phyloP scores from a whole-genome alignment of 2,888 invertebrate species.

The Lycocerus yunnanus region DNA sequence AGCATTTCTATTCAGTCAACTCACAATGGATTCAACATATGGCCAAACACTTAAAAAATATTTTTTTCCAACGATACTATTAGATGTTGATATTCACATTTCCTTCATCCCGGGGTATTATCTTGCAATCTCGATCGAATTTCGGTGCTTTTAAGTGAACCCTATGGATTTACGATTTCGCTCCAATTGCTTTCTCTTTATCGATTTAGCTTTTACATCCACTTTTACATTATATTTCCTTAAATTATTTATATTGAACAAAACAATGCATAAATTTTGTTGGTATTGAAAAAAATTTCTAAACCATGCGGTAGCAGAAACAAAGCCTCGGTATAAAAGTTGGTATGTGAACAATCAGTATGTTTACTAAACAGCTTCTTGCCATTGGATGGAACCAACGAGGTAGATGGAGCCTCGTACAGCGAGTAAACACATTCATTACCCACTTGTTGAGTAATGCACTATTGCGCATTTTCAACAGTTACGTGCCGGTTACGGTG shows the following conservation, averaged over 20 bases:
- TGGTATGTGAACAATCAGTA: too few species aligned
- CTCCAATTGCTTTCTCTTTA: not conserved
- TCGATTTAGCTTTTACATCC: not conserved
- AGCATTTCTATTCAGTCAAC: slow-evolving; percentile 2
- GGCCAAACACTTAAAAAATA: not conserved
- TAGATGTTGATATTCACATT: not conserved
- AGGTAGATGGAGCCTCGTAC: too few species aligned
- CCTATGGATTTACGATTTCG: not conserved
- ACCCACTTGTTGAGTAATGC: too few species aligned
- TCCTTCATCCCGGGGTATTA: not conserved
- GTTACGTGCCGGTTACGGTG: too few species aligned
- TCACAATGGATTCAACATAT: slow-evolving; percentile 1
- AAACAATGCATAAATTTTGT: not conserved
- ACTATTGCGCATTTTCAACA: too few species aligned
- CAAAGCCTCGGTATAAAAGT: too few species aligned
- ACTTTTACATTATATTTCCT: not conserved
- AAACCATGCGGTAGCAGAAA: too few species aligned
- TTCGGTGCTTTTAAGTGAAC: not conserved
- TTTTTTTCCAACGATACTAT: not conserved
- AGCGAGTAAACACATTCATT: too few species aligned
- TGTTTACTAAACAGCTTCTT: too few species aligned
- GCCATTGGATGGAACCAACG: too few species aligned
- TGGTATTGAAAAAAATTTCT: not conserved
- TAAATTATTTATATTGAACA: not conserved
- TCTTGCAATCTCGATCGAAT: not conserved